Conservation (phyloP, 1,140 invertebrate species). For the Pseudoatta argentina region DNA sequence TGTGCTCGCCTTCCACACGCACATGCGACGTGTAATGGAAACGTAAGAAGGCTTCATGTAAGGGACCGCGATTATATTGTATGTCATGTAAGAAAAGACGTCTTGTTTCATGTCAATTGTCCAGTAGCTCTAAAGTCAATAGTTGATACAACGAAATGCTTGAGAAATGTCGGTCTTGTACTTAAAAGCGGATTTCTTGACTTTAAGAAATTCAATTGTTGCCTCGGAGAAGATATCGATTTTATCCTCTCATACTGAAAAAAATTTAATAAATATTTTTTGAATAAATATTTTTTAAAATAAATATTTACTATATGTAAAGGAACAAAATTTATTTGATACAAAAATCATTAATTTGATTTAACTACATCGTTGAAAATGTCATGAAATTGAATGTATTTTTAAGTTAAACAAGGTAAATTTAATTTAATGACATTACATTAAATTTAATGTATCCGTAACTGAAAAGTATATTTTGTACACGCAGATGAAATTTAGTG, state of each 20-base stretch:
- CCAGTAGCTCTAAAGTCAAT: not conserved
- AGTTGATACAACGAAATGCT: not conserved
- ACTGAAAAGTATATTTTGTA: too few species aligned
- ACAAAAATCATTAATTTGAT: too few species aligned
- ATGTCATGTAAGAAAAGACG: not conserved
- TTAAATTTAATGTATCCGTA: too few species aligned
- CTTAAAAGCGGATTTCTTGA: not conserved
- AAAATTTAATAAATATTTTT: too few species aligned
- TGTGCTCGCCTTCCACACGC: slow-evolving; percentile 23
- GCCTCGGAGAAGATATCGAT: not conserved
- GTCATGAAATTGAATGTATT: too few species aligned
- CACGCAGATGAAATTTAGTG: too few species aligned
- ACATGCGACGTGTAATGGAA: slow-evolving; percentile 39
- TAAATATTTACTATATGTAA: too few species aligned
- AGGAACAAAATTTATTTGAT: too few species aligned
- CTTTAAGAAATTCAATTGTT: not conserved
- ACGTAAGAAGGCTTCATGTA: slow-evolving; percentile 15
- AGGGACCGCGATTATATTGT: slow-evolving; percentile 16
- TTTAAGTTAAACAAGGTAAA: too few species aligned
- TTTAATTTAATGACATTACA: too few species aligned
- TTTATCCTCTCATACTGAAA: not conserved
- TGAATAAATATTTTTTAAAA: too few species aligned
- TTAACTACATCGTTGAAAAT: too few species aligned
- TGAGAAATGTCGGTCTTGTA: not conserved
- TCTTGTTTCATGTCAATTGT: not conserved